Conservation (phyloP, 2,113 vertebrate genomes). For the Oreamnos americanus region DNA sequence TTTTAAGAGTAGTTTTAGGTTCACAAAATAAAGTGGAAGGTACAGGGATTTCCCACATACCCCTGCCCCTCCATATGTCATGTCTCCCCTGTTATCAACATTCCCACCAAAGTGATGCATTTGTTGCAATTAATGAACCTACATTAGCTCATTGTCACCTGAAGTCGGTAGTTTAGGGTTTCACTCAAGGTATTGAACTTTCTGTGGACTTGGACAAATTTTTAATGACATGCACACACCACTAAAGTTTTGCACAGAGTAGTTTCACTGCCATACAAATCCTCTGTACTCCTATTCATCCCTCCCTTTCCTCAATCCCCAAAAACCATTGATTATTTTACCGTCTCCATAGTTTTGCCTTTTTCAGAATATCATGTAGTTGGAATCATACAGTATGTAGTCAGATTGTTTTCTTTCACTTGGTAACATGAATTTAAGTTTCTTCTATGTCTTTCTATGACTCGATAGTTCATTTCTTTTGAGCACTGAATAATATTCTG, state of each 20-base stretch:
- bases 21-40: background rate
- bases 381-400: background rate
- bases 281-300: background rate
- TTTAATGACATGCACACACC: background rate
- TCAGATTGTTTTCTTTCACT: background rate
- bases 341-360: background rate
- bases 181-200: background rate
- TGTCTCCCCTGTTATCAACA: background rate
- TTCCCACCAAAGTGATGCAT: background rate
- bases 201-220: background rate
- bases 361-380: background rate
- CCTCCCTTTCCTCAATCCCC: background rate
- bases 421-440: background rate
- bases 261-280: background rate
- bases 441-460: background rate
- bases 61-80: background rate
- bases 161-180: background rate
- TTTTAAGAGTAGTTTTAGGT: background rate
- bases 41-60: background rate
- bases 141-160: background rate
- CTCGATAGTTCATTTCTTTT: background rate
- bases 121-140: background rate
- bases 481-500: background rate
- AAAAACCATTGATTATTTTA: background rate
- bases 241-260: background rate